Percentiles rank a stretch among this genome's conserved stretches.
phyloP scores from a whole-genome alignment of 1,140 invertebrate genomes.

The Ladona fulva region DNA sequence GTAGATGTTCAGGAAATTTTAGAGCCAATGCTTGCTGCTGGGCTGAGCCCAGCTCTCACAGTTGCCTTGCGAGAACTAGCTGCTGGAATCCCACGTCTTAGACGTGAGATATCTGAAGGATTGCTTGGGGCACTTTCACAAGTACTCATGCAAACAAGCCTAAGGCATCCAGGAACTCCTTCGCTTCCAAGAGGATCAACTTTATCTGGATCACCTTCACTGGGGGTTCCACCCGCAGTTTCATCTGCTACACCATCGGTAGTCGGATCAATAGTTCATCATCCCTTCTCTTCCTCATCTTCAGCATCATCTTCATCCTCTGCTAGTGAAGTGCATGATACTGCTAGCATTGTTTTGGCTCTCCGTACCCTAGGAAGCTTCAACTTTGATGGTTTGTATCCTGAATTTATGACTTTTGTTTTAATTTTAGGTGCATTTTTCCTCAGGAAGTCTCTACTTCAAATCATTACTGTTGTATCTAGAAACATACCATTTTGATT shows the following conservation, averaged over 20 bases:
- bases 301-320: constrained; percentile 20
- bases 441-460: too few species aligned
- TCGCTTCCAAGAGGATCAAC: constrained; percentile 29
- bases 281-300: constrained; percentile 6
- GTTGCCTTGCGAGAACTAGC: constrained; percentile 85
- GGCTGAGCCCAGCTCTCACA: constrained; percentile 81
- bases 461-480: too few species aligned
- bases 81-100: constrained; percentile 75
- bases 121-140: constrained; percentile 47
- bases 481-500: too few species aligned
- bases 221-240: constrained; percentile 15
- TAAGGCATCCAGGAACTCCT: constrained; percentile 68
- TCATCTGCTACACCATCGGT: neutral
- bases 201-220: neutral
- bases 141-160: constrained; percentile 81
- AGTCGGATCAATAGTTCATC: neutral
- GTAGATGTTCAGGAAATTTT: constrained; percentile 75
- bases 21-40: constrained; percentile 86
- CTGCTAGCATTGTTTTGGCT: constrained; percentile 79
- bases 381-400: constrained; percentile 73
- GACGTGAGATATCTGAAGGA: constrained; percentile 85
- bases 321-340: constrained; percentile 52
- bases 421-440: too few species aligned
- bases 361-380: constrained; percentile 90
- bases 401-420: neutral